Conservation (phyloP, 2,888 invertebrate genomes). For the Nipponacmea schrenckii region DNA sequence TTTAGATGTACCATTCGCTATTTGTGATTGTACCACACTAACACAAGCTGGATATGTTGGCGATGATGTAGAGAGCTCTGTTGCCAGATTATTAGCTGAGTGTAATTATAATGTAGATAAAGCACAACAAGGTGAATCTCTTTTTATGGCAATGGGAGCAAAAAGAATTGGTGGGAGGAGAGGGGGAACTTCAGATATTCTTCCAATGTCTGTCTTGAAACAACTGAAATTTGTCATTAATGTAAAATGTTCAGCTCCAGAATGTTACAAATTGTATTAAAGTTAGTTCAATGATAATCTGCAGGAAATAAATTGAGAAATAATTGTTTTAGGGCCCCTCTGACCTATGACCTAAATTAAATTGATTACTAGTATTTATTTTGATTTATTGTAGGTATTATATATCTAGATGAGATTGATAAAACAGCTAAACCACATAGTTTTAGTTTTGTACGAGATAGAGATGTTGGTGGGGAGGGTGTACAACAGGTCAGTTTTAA, state of each 20-base stretch:
- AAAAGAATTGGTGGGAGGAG: not conserved
- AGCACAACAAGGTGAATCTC: constrained; percentile 82
- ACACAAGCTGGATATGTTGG: constrained; percentile 85
- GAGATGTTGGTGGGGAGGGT: constrained; percentile 98
- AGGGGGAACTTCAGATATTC: too few species aligned
- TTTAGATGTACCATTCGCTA: constrained; percentile 98
- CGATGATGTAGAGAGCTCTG: constrained; percentile 99
- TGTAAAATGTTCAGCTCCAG: too few species aligned
- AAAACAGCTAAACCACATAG: constrained; percentile 98
- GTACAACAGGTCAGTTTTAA: constrained; percentile 83
- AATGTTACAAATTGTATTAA: too few species aligned
- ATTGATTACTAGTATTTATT: not conserved
- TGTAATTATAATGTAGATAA: constrained; percentile 97
- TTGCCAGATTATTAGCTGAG: constrained; percentile 92
- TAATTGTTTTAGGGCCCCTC: too few species aligned
- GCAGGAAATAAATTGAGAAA: too few species aligned
- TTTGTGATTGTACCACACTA: constrained; percentile 85
- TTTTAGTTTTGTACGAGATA: constrained; percentile 79
- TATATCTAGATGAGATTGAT: constrained; percentile 98
- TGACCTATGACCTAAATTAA: too few species aligned
- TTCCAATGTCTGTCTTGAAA: too few species aligned
- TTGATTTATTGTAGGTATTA: constrained; percentile 78
- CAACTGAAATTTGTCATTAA: too few species aligned
- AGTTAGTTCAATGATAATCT: too few species aligned
- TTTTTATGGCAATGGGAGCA: too few species aligned